Conservation (phyloP, 2,888 invertebrate genomes). For the Drosophila fulvimacula region DNA sequence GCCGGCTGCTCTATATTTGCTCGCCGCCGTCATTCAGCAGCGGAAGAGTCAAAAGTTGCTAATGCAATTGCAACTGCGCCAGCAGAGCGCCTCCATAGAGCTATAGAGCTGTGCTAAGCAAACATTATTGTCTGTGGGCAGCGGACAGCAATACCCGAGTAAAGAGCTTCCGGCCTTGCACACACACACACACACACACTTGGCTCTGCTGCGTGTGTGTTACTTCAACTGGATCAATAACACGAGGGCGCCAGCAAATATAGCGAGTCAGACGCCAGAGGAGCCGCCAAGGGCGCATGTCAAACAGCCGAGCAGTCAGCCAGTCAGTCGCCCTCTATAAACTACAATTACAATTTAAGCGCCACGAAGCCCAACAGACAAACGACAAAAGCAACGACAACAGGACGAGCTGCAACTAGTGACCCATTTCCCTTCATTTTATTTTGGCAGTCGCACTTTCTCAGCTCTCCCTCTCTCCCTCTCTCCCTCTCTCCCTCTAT, state of each 20-base stretch:
- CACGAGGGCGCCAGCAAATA: slow-evolving; percentile 24
- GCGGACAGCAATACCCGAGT: slow-evolving; percentile 45
- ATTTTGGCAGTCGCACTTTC: slow-evolving; percentile 28
- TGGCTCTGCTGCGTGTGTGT: slow-evolving; percentile 2
- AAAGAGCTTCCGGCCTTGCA: slow-evolving; percentile 57
- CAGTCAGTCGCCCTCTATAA: slow-evolving; percentile 54
- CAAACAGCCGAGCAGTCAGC: slow-evolving; percentile 24
- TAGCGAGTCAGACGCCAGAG: slow-evolving; percentile 28
- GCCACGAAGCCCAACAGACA: slow-evolving; percentile 51
- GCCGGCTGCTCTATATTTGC: slow-evolving; percentile 10
- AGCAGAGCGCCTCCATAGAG: slow-evolving; percentile 7
- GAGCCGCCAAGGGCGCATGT: slow-evolving; percentile 62
- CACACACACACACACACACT: neutral
- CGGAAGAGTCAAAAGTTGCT: slow-evolving; percentile 31
- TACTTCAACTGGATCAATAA: slow-evolving; percentile 59
- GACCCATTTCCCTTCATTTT: slow-evolving; percentile 57
- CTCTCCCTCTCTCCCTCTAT: neutral
- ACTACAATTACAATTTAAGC: slow-evolving; percentile 68
- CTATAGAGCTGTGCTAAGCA: slow-evolving; percentile 50
- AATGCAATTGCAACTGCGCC: slow-evolving; percentile 27
- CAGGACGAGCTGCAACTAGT: slow-evolving; percentile 64
- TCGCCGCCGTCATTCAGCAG: slow-evolving; percentile 30
- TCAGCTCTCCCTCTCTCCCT: neutral
- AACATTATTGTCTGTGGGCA: slow-evolving; percentile 68
- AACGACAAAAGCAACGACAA: slow-evolving; percentile 15